Base-by-base conservation (phyloP, 2,113 vertebrate genomes). In the Festucalex cinctus region DNA sequence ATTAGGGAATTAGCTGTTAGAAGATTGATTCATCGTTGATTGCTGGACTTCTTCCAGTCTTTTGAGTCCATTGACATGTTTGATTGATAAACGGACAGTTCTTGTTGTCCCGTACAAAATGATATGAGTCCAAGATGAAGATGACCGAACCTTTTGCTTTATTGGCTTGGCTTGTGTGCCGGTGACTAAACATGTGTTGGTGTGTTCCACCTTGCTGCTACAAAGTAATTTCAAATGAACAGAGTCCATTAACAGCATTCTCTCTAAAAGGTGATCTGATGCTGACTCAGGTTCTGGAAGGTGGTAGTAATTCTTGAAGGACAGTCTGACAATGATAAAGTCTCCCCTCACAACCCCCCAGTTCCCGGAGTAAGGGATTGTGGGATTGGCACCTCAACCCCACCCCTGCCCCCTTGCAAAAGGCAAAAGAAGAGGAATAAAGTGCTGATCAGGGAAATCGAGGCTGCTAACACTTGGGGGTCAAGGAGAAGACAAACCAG, bases 361-460 rank as follows among this genome's bases (percentile, higher is more conserved):
- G 59, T 62, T 44, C 72, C 63, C 53, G 70, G 53, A 77, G 62
- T 75, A 71, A 77, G 37, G 71, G 75, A 84, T 77, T 81, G 81
- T 84, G 70, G 79, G 71, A 78, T 71, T 73, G 70, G 58, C 73
- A 66, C 62, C 69, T 65, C 49, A 77, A 83, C 65, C 76, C 68
- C 46, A 65, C 36, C 74, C 75, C 61, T 76, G 73, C 35, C 64
- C 74, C 74, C 56, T 71, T 54, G 54, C 69, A 60, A 72, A 75
- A 76, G 62, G 69, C 5, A 70, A 43, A 63, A 3, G 60, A 74
- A 57, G 8, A 70, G 68, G 53, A 43, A 71, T 49, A 86, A 81
- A 83, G 78, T 75, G 83, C 86, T 87, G 79, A 83, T 77, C n/a
- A 56, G 51, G 67, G 69, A 85, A 81, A 78, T 66, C 46, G 65